phyloP scores from a whole-genome alignment of 2,113 vertebrate species.

The Cryptomyrus ogoouensis region DNA sequence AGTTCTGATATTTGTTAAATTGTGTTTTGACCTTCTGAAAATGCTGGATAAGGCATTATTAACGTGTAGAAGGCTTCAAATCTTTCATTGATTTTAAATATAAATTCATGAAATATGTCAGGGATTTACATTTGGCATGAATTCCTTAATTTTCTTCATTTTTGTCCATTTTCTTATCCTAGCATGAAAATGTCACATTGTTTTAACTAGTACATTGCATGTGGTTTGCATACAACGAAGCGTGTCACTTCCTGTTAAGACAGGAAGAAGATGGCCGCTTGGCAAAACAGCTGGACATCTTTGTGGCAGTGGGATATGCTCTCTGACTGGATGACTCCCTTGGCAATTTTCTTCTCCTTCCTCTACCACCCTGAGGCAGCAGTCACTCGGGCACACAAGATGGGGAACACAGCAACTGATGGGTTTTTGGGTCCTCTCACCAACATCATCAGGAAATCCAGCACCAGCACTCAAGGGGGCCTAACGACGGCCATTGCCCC shows the following conservation, averaged over 20 bases:
- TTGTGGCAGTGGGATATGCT: background rate
- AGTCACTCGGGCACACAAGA: background rate
- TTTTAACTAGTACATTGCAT: background rate
- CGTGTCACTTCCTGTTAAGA: background rate
- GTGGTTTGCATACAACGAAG: background rate
- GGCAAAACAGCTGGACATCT: background rate
- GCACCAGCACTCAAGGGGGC: background rate
- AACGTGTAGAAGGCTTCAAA: background rate
- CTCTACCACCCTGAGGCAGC: background rate
- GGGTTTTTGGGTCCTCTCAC: background rate
- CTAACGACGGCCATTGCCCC: background rate
- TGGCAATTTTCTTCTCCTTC: background rate
- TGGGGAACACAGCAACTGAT: background rate
- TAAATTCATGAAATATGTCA: background rate
- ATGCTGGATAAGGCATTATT: background rate
- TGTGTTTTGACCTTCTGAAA: background rate
- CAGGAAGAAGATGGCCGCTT: background rate
- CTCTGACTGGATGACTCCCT: background rate
- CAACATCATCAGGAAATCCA: background rate
- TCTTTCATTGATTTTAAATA: background rate
- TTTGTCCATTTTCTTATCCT: background rate
- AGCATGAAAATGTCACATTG: background rate
- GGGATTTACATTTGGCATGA: background rate
- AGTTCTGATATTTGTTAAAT: background rate
- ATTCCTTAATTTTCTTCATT: background rate